These are phyloP conservation scores for Raja brachyura DNA, from an alignment of 2,113 vertebrate species.

Conservation along the genomic window DNA sequence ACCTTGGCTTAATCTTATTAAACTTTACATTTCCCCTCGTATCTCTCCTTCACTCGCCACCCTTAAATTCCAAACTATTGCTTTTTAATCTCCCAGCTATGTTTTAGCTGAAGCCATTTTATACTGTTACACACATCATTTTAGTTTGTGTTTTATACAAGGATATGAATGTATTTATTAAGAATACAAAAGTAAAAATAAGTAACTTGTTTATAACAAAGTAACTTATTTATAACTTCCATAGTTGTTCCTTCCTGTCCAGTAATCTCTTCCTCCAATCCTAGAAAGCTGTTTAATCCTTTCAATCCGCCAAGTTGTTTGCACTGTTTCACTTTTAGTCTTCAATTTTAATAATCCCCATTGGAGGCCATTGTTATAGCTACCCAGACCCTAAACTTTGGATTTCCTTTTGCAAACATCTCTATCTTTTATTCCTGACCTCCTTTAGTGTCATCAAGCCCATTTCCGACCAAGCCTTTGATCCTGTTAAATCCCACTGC, in stretches of 20 bases:
- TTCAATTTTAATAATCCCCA: not conserved
- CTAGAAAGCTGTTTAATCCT: not conserved
- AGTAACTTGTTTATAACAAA: too few relatives aligned
- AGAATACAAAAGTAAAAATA: too few relatives aligned
- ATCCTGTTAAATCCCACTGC: not conserved
- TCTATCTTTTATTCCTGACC: not conserved
- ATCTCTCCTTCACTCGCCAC: too few relatives aligned
- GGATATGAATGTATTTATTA: too few relatives aligned
- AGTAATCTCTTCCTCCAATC: not conserved
- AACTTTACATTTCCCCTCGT: too few relatives aligned
- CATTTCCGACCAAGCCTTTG: not conserved
- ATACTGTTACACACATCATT: too few relatives aligned
- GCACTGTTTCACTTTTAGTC: not conserved
- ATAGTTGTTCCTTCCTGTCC: not conserved
- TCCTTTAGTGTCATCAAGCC: not conserved
- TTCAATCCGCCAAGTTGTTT: not conserved
- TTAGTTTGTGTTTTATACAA: too few relatives aligned
- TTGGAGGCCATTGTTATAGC: not conserved
- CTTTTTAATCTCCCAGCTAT: too few relatives aligned
- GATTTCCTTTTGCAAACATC: not conserved
- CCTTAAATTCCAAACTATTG: too few relatives aligned
- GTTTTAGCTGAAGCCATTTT: too few relatives aligned
- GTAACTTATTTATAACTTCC: too few relatives aligned
- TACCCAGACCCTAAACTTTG: not conserved
- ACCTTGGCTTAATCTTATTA: too few relatives aligned